A percentile compares a stretch with the other conserved stretches of the same genome.
These are phyloP conservation scores for Bellardia bayeri DNA, from an alignment of 2,888 invertebrate genomes.

Conservation along the genomic window DNA sequence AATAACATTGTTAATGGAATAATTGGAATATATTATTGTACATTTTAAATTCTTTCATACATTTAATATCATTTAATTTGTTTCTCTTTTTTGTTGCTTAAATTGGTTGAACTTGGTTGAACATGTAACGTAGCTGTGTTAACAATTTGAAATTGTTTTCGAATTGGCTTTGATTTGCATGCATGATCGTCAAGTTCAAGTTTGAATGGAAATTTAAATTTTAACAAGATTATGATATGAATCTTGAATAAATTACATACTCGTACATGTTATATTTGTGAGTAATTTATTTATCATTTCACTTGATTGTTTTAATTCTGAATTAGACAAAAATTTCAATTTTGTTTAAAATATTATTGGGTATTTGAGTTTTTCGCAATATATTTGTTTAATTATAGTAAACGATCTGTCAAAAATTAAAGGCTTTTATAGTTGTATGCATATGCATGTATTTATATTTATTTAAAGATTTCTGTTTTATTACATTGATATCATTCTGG, in stretches of 20 bases:
- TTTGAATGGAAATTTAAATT: background rate
- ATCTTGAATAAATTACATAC: background rate
- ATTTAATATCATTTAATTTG: background rate
- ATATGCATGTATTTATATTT: too few relatives aligned
- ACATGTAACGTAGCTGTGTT: background rate
- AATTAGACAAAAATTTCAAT: too few relatives aligned
- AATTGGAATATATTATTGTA: slow-evolving; percentile 49
- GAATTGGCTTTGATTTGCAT: background rate
- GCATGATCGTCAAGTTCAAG: background rate
- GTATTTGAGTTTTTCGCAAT: too few relatives aligned
- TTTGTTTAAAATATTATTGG: too few relatives aligned
- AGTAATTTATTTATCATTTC: background rate
- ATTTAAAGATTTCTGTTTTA: too few relatives aligned
- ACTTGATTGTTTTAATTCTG: background rate
- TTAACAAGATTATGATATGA: background rate
- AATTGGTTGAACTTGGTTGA: slow-evolving; percentile 2
- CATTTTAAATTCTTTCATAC: slow-evolving; percentile 21
- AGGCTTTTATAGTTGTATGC: too few relatives aligned
- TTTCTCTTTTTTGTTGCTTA: background rate
- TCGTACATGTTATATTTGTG: background rate
- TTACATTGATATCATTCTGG: too few relatives aligned
- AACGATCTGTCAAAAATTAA: too few relatives aligned
- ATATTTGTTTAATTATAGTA: too few relatives aligned
- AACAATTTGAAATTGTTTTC: background rate
- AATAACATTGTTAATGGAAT: slow-evolving; percentile 62